Evolutionary conservation across 1,140 invertebrate genomes (phyloP), one percentile per base, ranked within the genome.

Genomic region (Bombus confusus): DNA sequence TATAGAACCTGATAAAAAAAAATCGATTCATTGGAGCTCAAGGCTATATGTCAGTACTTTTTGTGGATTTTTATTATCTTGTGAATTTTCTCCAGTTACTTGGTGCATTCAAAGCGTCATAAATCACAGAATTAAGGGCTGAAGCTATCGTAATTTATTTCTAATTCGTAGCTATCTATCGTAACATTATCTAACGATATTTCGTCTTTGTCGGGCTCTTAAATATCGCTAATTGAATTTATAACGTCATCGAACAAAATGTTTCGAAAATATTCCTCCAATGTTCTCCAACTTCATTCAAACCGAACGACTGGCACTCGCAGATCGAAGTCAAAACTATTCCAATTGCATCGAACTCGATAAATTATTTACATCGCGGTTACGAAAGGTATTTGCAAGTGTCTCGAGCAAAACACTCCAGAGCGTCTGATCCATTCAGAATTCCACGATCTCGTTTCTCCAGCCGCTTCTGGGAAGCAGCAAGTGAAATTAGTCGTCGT

Each of bases 401-500:
- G 75, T 78, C 66, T 71, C 37, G 47, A 59, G 59, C 74, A 57
- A 66, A 62, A 25, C n/a, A 6, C 62, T 69, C 5, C 28, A 39
- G 22, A 69, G n/a, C 28, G 59, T 13, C n/a, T 15, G 64, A 78
- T 83, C 74, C 81, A 73, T 82, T 75, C 57, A 43, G 31, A 31
- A 78, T 81, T 89, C 80, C 73, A 15, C 43, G 75, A 15, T 80
- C 34, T 74, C 71, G 83, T 75, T 83, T 86, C 73, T 28, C 73
- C 43, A n/a, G 57, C 41, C 64, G 71, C 22, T 75, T 73, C 52
- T 84, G 84, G 91, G 90, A 89, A 93, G 88, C 91, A 89, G 86
- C 89, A 87, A 91, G 90, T 91, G 91, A 94, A 94, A 94, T 93
- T 94, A 93, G 92, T 93, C 87, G 84, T 87, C 90, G 84, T 88